Evolutionary conservation across 1,140 invertebrate genomes (phyloP).

Genomic region (Sitophilus oryzae): DNA sequence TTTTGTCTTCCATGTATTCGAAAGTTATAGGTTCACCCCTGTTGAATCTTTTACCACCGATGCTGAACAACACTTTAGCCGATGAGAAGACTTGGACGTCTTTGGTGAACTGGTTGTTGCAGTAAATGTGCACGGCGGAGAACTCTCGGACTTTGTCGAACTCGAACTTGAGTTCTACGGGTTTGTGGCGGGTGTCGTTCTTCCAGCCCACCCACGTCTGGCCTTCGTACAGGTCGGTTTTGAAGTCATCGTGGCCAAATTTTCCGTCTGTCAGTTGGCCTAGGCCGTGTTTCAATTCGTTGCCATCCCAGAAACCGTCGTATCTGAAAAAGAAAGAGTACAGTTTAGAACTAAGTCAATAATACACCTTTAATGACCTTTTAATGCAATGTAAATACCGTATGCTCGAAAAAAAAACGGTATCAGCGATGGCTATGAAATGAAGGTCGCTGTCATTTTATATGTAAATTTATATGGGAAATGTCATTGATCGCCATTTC

Average conservation of each 20-base stretch:
- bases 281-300: constrained; percentile 64
- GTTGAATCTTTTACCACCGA: constrained; percentile 62
- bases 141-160: constrained; percentile 86
- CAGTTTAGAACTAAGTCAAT: too few relatives aligned
- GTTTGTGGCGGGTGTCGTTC: constrained; percentile 65
- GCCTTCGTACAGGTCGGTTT: constrained; percentile 56
- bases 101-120: constrained; percentile 74
- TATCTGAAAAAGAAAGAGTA: constrained; percentile 45
- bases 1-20: constrained; percentile 50
- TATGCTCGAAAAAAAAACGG: too few relatives aligned
- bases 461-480: too few relatives aligned
- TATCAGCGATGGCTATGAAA: too few relatives aligned
- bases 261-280: constrained; percentile 78
- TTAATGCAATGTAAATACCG: too few relatives aligned
- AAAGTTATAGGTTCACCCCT: constrained; percentile 56
- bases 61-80: constrained; percentile 60
- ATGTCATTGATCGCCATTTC: too few relatives aligned
- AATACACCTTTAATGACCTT: too few relatives aligned
- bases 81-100: constrained; percentile 68
- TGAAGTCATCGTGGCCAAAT: constrained; percentile 62
- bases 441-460: too few relatives aligned
- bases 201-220: constrained; percentile 90
- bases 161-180: constrained; percentile 76
- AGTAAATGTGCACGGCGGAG: constrained; percentile 73
- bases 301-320: constrained; percentile 57